Base-by-base conservation (phyloP, 2,888 invertebrate species). In the Coremacera marginata region DNA sequence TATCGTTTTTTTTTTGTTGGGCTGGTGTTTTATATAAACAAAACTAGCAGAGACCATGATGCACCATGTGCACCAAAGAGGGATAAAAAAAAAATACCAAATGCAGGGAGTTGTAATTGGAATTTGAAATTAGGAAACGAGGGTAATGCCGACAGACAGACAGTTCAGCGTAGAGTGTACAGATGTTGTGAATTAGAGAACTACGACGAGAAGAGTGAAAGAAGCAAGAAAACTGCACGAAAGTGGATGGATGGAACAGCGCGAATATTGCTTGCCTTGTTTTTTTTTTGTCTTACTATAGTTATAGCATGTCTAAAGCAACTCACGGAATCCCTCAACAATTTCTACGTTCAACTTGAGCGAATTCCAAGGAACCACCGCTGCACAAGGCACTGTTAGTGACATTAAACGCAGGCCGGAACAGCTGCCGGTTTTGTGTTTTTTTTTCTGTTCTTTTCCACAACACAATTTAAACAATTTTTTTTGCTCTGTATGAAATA, bases 81-180 rank as follows among this genome's bases (percentile, higher is more conserved):
- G 55, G 70, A 25, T 51, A 49, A 16, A 22, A 22, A 51, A 51
- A 14, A 25, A 34, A 37, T 19, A 55, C 19, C 37, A 52, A 31
- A 70, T 27, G 19, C 34, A 70, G 70, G 70, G 75, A 37, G 51
- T 63, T 76, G 81, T 78, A 82, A 77, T 77, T 79, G 76, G 79
- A 81, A 82, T 78, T 78, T 70, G 74, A 83, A 83, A 80, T 81
- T 78, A 78, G 78, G 81, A 82, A 78, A 80, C 76, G 76, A 83
- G 62, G 72, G 62, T 44, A 27, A 55, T 27, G 55, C 14, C 57
- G 22, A 22, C 9, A 51, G 27, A 22, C 25, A 16, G 52, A 19
- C 19, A 9, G 51, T 22, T 7, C 9, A 51, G 44, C n/a, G 16
- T 27, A 51, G 14, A 49, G n/a, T 27, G 51, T 19, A n/a, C 71